These are phyloP conservation scores for Coilia nasus DNA, from an alignment of 2,797 vertebrate genomes.

Conservation along the genomic window DNA sequence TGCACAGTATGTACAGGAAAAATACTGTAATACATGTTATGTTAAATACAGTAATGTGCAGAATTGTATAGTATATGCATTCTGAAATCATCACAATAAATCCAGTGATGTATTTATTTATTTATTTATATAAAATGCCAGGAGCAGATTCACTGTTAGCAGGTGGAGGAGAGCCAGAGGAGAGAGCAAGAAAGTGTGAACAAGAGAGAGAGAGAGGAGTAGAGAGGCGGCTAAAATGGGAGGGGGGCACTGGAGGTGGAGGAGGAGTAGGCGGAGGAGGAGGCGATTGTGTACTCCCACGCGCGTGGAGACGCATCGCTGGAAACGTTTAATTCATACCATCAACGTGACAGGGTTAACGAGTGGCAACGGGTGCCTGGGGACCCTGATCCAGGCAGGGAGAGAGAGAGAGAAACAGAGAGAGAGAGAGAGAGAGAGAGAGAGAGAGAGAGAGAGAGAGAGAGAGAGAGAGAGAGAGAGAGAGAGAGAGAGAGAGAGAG, in stretches of 20 bases:
- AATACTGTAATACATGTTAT: not conserved
- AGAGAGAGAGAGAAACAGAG: not conserved
- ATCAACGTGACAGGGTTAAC: conserved; percentile 81
- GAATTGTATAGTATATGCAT: not conserved
- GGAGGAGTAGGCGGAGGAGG: not conserved
- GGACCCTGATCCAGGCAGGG: conserved; percentile 54
- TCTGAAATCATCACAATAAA: not conserved
- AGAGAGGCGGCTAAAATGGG: not conserved
- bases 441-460: conserved; percentile 27
- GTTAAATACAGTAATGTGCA: not conserved
- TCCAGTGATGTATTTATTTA: not conserved
- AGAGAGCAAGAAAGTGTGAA: not conserved
- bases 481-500: too few species aligned
- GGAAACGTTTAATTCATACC: conserved; percentile 77
- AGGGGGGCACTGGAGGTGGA: not conserved
- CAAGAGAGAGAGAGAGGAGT: conserved; percentile 27
- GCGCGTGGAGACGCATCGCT: conserved; percentile 69
- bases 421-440: conserved; percentile 22
- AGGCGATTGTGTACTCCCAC: not conserved
- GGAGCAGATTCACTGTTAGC: not conserved
- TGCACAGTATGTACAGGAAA: too few species aligned
- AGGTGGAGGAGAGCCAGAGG: not conserved
- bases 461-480: conserved; percentile 10
- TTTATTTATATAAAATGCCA: conserved; percentile 12
- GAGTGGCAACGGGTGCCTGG: conserved; percentile 75